Evolutionary conservation across 2,797 vertebrate genomes (phyloP).

Genomic region (Myotis pilosus): DNA sequence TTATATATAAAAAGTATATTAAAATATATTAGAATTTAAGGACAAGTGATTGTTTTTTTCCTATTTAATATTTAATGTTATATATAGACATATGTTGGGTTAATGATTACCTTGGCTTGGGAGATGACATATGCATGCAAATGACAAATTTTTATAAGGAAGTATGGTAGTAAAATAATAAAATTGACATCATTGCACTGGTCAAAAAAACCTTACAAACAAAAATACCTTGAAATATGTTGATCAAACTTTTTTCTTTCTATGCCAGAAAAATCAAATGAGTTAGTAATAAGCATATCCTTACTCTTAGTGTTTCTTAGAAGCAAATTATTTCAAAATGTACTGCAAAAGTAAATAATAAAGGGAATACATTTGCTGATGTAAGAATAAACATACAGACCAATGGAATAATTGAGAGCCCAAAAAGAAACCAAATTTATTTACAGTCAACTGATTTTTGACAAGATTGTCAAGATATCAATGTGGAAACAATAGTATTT

Average conservation of each 20-base stretch:
- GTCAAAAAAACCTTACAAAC: background rate
- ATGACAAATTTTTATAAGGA: background rate
- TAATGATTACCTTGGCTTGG: background rate
- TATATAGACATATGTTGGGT: background rate
- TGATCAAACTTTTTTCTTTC: background rate
- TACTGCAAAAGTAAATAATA: background rate
- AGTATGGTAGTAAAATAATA: background rate
- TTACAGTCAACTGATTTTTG: background rate
- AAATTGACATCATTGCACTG: background rate
- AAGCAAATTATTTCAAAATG: background rate
- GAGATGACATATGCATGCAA: background rate
- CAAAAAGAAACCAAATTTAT: background rate
- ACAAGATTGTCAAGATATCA: background rate
- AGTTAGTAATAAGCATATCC: background rate
- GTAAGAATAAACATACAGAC: background rate
- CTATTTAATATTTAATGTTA: background rate
- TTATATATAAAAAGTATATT: background rate
- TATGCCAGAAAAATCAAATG: background rate
- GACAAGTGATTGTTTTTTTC: background rate
- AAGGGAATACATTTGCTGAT: background rate
- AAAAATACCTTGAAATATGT: background rate
- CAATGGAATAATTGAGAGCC: background rate
- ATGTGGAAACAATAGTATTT: background rate
- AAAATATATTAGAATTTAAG: background rate
- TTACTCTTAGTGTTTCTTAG: background rate